phyloP scores from a whole-genome alignment of 37 sponge, comb jelly and placozoan genomes.

The Oscarella lobularis region DNA sequence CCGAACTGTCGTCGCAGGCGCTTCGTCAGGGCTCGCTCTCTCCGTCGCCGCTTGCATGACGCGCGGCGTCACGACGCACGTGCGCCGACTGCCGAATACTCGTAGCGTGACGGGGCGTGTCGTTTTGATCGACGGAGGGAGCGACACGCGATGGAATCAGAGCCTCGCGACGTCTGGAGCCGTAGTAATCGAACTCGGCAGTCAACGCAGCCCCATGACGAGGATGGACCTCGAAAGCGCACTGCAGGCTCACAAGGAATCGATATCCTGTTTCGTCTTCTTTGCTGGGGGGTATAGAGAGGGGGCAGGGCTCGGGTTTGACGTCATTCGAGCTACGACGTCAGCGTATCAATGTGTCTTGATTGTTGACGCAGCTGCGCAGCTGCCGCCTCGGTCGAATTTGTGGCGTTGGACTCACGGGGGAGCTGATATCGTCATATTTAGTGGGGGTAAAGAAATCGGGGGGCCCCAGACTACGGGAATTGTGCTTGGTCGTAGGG shows the following conservation, averaged over 20 bases:
- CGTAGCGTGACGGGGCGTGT: background rate
- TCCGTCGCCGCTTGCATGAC: background rate
- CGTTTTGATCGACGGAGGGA: background rate
- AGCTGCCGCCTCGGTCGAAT: conserved; percentile 5
- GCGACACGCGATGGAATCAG: conserved; percentile 3
- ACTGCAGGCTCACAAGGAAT: background rate
- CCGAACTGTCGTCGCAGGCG: background rate
- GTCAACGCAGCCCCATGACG: background rate
- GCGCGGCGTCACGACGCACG: background rate
- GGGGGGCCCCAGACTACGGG: conserved; percentile 3
- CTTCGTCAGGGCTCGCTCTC: background rate
- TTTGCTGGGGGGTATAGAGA: conserved; percentile 1
- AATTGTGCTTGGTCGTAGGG: background rate
- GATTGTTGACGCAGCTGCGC: conserved; percentile 1
- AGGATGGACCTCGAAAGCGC: background rate
- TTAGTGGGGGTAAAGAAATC: background rate
- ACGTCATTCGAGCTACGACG: background rate
- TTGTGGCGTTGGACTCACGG: background rate
- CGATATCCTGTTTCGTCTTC: background rate
- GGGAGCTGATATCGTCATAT: background rate
- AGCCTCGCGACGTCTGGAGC: background rate
- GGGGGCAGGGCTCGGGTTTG: background rate
- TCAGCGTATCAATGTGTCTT: background rate
- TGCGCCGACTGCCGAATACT: conserved; percentile 5
- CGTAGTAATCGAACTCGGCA: background rate